phyloP scores from a whole-genome alignment of 2,888 invertebrate genomes.

The Auanema sp. region DNA sequence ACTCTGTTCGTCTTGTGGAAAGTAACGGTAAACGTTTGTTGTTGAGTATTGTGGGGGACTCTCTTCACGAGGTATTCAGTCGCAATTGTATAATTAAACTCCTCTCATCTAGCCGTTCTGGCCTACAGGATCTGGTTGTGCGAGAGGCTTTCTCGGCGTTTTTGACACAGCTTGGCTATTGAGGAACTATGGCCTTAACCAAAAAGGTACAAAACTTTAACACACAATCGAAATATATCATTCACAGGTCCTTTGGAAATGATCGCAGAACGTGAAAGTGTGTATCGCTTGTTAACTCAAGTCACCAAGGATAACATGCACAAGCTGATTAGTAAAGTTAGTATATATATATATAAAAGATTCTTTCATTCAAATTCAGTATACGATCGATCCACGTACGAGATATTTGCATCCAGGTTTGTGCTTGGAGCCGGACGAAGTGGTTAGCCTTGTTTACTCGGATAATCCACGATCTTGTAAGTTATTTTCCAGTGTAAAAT shows the following conservation, averaged over 20 bases:
- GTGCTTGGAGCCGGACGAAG: constrained; percentile 27
- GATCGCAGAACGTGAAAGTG: constrained; percentile 89
- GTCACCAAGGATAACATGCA: constrained; percentile 90
- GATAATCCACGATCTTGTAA: constrained; percentile 16
- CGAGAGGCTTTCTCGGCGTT: constrained; percentile 90
- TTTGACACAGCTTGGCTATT: constrained; percentile 96
- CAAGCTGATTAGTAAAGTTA: constrained; percentile 28
- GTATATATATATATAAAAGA: background rate
- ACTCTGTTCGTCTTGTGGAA: constrained; percentile 75
- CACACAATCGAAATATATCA: background rate
- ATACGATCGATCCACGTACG: constrained; percentile 67
- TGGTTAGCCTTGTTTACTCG: constrained; percentile 21
- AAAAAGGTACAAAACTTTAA: constrained; percentile 72
- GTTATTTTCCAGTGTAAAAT: background rate
- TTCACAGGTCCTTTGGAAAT: constrained; percentile 68
- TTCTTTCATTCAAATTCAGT: constrained; percentile 22
- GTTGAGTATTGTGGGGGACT: constrained; percentile 91
- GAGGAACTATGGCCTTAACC: constrained; percentile 77
- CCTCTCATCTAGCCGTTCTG: constrained; percentile 75
- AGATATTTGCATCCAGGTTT: constrained; percentile 71
- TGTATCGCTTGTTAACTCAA: constrained; percentile 85
- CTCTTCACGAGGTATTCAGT: constrained; percentile 79
- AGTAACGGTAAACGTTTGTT: constrained; percentile 79
- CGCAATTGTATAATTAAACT: background rate
- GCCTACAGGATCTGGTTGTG: constrained; percentile 98